phyloP scores from a whole-genome alignment of 2,113 vertebrate species.

The Peromyscus polionotus region DNA sequence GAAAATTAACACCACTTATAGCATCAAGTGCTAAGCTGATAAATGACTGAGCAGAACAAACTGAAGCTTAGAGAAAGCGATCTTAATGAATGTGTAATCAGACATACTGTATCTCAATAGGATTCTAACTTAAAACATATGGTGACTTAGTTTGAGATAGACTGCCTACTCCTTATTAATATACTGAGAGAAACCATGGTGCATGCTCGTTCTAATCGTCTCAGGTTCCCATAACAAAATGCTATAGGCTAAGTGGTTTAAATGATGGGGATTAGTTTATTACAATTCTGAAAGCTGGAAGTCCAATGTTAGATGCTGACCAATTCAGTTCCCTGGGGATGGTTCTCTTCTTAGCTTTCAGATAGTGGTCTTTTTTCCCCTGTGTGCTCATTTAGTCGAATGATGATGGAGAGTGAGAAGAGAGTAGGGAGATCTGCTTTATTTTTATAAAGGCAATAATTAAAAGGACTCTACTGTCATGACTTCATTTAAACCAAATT shows the following conservation, averaged over 20 bases:
- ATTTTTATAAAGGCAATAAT: background rate
- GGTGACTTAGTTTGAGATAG: background rate
- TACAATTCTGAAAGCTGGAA: background rate
- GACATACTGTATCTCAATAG: background rate
- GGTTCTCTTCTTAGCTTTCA: background rate
- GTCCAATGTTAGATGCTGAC: background rate
- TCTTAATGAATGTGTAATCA: background rate
- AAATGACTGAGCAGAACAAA: slow-evolving; percentile 15
- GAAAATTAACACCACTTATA: slow-evolving; percentile 14
- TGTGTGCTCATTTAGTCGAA: background rate
- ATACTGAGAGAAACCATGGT: background rate
- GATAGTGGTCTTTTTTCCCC: background rate
- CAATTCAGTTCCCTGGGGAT: background rate
- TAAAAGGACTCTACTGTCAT: background rate
- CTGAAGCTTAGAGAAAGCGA: background rate
- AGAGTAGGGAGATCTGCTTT: background rate
- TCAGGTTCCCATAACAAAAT: background rate
- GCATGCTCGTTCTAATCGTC: background rate
- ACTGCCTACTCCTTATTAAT: background rate
- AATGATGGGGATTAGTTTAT: background rate
- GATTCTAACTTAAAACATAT: slow-evolving; percentile 22
- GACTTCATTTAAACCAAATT: background rate
- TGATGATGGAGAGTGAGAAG: background rate
- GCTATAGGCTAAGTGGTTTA: background rate
- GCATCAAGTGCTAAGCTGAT: background rate